Evolutionary conservation across 2,888 invertebrate genomes (phyloP), one percentile per base, ranked within the genome.

Genomic region (Rhagium mordax): DNA sequence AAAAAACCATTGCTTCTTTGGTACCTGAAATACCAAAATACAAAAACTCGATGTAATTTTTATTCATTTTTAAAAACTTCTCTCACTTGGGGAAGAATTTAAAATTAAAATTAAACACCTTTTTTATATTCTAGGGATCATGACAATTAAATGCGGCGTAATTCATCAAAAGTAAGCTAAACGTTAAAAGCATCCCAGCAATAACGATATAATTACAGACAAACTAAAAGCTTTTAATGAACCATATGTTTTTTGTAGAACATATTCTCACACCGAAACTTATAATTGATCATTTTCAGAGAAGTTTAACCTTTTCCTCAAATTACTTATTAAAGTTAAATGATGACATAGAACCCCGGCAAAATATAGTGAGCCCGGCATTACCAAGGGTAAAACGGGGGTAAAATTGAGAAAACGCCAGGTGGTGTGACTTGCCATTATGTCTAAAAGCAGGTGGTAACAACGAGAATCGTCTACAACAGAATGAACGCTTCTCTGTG

Each of bases 301-400:
- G 48, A 62, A 64, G 57, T 71, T 71, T 65, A 71, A 71, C 70
- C 70, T 71, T 65, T 65, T 48, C 57, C 65, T 49, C 48, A 71
- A 71, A 71, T 64, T 71, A 65, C 64, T 71, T 71, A 65, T 71
- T 65, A 71, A 71, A 71, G 64, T 71, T 64, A 71, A 64, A 60
- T 48, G 60, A 60, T 51, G 69, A 60, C 60, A 29, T 13, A 48
- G 48, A 49, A 57, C 57, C 57, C 59, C 68, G 48, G 60, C 33
- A 20, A 20, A 51, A 33, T 55, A 67, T 20, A 60, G 33, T 47
- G 41, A 59, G 29, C 24, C 20, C 13, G 41, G 41, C 41, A 41
- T n/a, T 41, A 18, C 51, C 18, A 57, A 20, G 55, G 53, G 62
- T 47, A 5, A 57, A 53, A 51, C n/a, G 53, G 48, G 41, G 60